These are phyloP conservation scores for Gasterosteus aculeatus DNA, from an alignment of 2,113 vertebrate genomes.

Conservation along the genomic window DNA sequence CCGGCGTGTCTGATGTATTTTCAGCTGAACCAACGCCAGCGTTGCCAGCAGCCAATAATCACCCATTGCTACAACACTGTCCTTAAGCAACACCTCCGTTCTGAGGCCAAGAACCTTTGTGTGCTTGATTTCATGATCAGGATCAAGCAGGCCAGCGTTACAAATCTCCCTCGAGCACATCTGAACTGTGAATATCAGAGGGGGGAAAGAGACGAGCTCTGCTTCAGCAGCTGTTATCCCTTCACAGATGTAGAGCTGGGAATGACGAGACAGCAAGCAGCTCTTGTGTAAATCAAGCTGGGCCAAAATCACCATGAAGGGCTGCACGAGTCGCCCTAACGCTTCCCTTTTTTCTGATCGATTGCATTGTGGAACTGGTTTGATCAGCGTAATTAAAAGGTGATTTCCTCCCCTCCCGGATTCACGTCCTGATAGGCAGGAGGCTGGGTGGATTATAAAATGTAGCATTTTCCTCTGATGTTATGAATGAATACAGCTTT, in stretches of 20 bases:
- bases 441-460: background rate
- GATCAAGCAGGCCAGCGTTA: slow-evolving; percentile 29
- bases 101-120: slow-evolving; percentile 32
- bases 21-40: slow-evolving; percentile 43
- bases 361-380: background rate
- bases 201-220: slow-evolving; percentile 33
- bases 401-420: background rate
- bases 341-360: slow-evolving; percentile 1
- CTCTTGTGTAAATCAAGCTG: background rate
- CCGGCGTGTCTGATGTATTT: slow-evolving; percentile 24
- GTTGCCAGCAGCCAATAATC: slow-evolving; percentile 31
- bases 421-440: background rate
- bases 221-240: slow-evolving; percentile 27
- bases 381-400: background rate
- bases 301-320: slow-evolving; percentile 9
- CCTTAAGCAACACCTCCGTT: slow-evolving; percentile 48
- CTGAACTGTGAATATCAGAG: slow-evolving; percentile 33
- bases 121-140: slow-evolving; percentile 38
- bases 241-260: slow-evolving; percentile 31
- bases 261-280: background rate
- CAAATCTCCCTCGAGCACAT: slow-evolving; percentile 33
- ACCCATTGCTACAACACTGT: slow-evolving; percentile 11
- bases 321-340: slow-evolving; percentile 5
- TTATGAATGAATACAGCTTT: background rate
- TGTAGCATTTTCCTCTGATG: background rate